Evolutionary conservation across 2,113 vertebrate species (phyloP).

Genomic region (Rhineura floridana): DNA sequence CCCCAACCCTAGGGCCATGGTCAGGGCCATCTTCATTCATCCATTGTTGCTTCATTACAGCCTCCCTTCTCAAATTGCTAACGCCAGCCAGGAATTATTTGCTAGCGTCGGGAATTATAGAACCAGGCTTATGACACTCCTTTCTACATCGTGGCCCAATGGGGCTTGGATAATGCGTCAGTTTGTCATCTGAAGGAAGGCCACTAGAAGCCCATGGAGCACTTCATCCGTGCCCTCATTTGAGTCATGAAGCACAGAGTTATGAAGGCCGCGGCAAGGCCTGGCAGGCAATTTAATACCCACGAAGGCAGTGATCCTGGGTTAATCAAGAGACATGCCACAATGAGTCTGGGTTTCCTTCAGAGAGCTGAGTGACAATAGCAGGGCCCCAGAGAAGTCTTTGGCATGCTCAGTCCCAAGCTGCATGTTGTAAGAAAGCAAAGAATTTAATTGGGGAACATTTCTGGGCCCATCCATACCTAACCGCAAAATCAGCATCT

Average conservation of each 20-base stretch:
- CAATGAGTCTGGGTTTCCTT: constrained; percentile 35
- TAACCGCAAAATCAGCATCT: too few relatives aligned
- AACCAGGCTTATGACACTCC: not conserved
- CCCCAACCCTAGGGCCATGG: too few relatives aligned
- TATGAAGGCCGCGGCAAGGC: not conserved
- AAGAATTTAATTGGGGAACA: too few relatives aligned
- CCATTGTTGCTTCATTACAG: not conserved
- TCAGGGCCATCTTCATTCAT: not conserved
- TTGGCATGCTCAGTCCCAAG: too few relatives aligned
- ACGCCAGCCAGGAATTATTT: not conserved
- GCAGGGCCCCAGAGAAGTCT: rapidly evolving
- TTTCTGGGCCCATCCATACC: too few relatives aligned
- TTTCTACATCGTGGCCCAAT: rapidly evolving
- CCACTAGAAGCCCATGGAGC: not conserved
- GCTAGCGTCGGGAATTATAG: rapidly evolving
- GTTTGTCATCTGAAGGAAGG: not conserved
- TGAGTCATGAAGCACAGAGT: not conserved
- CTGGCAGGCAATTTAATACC: constrained; percentile 26
- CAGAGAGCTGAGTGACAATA: not conserved
- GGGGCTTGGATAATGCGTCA: not conserved
- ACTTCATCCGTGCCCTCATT: not conserved
- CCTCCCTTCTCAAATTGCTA: rapidly evolving
- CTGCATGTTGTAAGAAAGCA: too few relatives aligned
- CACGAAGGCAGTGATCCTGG: not conserved
- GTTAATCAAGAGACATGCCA: not conserved